Conservation (phyloP, 92 coral and sea anemone genomes). For the Meandrina meandrites region DNA sequence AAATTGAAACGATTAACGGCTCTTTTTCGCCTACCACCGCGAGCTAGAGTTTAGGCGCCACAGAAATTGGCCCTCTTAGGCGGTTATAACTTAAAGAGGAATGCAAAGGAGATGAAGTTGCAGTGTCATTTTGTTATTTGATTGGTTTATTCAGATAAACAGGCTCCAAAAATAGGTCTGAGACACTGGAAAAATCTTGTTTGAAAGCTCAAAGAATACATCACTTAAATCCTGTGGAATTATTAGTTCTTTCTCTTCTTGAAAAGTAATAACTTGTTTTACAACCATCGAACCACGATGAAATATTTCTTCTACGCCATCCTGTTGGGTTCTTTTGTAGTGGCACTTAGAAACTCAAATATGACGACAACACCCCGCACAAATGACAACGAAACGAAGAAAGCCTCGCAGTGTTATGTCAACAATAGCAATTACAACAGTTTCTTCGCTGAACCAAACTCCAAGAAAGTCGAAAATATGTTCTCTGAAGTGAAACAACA, state of each 20-base stretch:
- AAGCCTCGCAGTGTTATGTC: background rate
- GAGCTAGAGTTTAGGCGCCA: too few relatives aligned
- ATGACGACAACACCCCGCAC: background rate
- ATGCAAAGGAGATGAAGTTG: too few relatives aligned
- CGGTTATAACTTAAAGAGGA: too few relatives aligned
- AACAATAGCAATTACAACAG: constrained; percentile 6
- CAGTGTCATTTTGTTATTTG: too few relatives aligned
- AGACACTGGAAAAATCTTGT: too few relatives aligned
- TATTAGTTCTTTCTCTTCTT: background rate
- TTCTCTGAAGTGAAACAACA: constrained; percentile 2
- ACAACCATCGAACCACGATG: background rate
- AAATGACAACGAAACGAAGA: too few relatives aligned
- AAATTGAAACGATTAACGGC: too few relatives aligned
- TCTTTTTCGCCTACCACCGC: too few relatives aligned
- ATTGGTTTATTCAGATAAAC: background rate
- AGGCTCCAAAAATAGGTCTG: background rate
- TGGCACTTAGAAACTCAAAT: background rate
- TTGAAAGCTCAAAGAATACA: background rate
- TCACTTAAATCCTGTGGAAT: background rate
- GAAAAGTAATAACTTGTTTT: background rate
- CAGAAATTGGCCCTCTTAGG: too few relatives aligned
- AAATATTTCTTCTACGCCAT: background rate
- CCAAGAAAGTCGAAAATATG: constrained; percentile 5
- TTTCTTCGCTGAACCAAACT: constrained; percentile 28
- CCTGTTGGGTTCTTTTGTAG: background rate